Conservation (phyloP, 2,113 vertebrate species). For the Rissa tridactyla region DNA sequence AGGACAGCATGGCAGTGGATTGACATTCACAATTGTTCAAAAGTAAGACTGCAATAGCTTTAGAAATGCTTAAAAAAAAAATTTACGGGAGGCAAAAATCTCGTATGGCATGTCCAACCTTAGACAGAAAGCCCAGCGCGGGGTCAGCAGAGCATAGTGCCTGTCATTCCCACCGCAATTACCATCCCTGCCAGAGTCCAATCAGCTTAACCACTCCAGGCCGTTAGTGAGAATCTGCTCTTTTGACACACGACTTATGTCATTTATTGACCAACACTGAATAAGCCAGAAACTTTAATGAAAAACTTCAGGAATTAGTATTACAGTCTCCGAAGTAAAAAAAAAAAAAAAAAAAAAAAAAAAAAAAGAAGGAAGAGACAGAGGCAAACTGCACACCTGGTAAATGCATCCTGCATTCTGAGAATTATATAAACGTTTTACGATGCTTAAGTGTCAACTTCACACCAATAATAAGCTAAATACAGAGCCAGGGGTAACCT, state of each 20-base stretch:
- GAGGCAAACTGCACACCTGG: neutral
- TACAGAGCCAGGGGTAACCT: neutral
- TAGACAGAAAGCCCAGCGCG: neutral
- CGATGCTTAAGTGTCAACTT: neutral
- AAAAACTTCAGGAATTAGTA: neutral
- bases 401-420: neutral
- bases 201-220: neutral
- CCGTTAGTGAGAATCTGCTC: neutral
- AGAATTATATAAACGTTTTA: neutral
- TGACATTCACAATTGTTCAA: neutral
- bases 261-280: neutral
- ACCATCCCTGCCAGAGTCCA: neutral
- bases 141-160: neutral
- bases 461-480: neutral
- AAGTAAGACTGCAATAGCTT: neutral
- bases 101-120: accelerated
- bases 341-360: neutral
- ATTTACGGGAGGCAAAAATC: neutral
- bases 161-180: neutral
- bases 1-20: neutral
- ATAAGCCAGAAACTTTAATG: neutral
- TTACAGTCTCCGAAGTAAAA: neutral
- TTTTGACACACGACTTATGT: neutral
- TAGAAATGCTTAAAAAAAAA: neutral
- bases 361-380: neutral